Evolutionary conservation across 2,888 invertebrate genomes (phyloP), one percentile per base, ranked within the genome.

Genomic region (Pterobdella sp.): DNA sequence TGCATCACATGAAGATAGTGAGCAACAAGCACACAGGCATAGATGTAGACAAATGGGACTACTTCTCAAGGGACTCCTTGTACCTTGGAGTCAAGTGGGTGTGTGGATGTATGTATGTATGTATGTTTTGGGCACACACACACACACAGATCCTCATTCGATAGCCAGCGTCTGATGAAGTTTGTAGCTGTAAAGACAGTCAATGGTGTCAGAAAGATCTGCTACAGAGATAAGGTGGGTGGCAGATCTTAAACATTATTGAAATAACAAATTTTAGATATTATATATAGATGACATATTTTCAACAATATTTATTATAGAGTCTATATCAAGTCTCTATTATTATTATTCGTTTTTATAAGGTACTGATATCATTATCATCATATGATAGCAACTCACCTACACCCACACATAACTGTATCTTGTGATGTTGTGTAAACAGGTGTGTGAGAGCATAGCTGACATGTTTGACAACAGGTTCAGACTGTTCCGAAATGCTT

Each of bases 41-140:
- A 29, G 89, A 89, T 80, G 88, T 89, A 0, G 89, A 89, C 79
- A 88, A 88, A 79, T 88, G 87, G 86, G 89, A 90, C 78, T 89
- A 90, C 79, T 83, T 90, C 67, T 82, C 87, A 29, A 84, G 89
- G 32, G 89, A 89, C 79, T 84, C 84, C 64, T 82, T 84, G 72
- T 82, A 84, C 76, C 79, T 87, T 26, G 86, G 86, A 29, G 81
- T 86, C 1, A 80, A 79, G 60, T 56, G n/a, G n/a, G n/a, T n/a
- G n/a, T n/a, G n/a, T n/a, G n/a, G n/a, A n/a, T n/a, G n/a, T n/a
- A n/a, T n/a, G n/a, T n/a, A n/a, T n/a, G n/a, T n/a, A n/a, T n/a
- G n/a, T n/a, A n/a, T n/a, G n/a, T n/a, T n/a, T n/a, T n/a, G n/a
- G n/a, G n/a, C n/a, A n/a, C n/a, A n/a, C n/a, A n/a, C 52, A 49